Percentiles rank a stretch among this genome's conserved stretches.
These are phyloP conservation scores for Philereme transversata DNA, from an alignment of 2,888 invertebrate genomes.

Conservation along the genomic window DNA sequence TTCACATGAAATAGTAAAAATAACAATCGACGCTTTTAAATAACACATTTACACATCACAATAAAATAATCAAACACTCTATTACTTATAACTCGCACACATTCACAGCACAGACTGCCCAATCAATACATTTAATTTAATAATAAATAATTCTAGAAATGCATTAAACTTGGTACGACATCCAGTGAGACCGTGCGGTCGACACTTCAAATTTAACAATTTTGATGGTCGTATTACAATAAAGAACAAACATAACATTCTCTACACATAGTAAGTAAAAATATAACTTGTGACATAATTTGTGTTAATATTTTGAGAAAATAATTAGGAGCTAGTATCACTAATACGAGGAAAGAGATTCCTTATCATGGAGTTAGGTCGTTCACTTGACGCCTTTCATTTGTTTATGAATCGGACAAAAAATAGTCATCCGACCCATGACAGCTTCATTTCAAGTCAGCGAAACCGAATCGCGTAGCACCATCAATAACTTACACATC, in stretches of 20 bases:
- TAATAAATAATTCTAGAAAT: constrained; percentile 82
- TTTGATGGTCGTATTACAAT: constrained; percentile 73
- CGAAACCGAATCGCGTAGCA: constrained; percentile 59
- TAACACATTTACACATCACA: constrained; percentile 78
- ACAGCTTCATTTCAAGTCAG: constrained; percentile 78
- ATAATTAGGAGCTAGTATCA: constrained; percentile 83
- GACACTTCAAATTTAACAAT: constrained; percentile 63
- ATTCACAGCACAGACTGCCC: constrained; percentile 79
- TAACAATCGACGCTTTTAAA: constrained; percentile 78
- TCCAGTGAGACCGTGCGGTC: constrained; percentile 55
- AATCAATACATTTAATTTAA: constrained; percentile 75
- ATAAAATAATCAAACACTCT: constrained; percentile 57
- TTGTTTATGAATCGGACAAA: constrained; percentile 74
- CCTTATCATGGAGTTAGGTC: constrained; percentile 68
- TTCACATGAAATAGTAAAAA: constrained; percentile 58
- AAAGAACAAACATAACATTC: constrained; percentile 80
- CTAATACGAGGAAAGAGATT: constrained; percentile 81
- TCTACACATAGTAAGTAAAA: constrained; percentile 69
- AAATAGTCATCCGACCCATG: constrained; percentile 77
- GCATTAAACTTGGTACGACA: constrained; percentile 83
- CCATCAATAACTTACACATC: constrained; percentile 51
- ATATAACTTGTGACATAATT: constrained; percentile 80
- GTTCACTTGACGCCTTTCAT: constrained; percentile 53
- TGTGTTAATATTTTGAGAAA: constrained; percentile 77
- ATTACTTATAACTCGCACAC: constrained; percentile 52